These are phyloP conservation scores for Climacteris rufus DNA, from an alignment of 2,113 vertebrate genomes.

Conservation along the genomic window DNA sequence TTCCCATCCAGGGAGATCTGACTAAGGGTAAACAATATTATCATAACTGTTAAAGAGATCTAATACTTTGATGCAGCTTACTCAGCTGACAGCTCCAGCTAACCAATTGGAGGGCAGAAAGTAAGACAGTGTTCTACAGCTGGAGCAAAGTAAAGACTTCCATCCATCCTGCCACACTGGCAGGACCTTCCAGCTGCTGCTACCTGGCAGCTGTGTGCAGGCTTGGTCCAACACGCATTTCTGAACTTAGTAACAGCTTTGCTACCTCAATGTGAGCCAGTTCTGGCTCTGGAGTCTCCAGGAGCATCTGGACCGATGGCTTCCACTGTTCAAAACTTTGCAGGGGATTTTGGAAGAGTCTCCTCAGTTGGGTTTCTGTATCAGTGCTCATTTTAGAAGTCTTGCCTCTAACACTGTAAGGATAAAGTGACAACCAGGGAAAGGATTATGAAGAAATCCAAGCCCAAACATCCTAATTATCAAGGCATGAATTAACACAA, in stretches of 20 bases:
- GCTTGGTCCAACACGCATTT: background rate
- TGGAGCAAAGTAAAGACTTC: background rate
- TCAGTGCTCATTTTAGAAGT: constrained; percentile 74
- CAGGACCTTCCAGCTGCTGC: background rate
- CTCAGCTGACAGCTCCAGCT: background rate
- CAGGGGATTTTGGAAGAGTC: constrained; percentile 78
- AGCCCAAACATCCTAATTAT: background rate
- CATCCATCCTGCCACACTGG: background rate
- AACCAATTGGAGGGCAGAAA: background rate
- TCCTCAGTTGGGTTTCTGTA: constrained; percentile 69
- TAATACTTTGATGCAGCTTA: background rate
- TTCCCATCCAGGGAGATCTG: background rate
- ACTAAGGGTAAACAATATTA: background rate
- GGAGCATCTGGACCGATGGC: constrained; percentile 69
- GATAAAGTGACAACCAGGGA: background rate
- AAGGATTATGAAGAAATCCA: constrained; percentile 14
- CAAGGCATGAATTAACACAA: background rate
- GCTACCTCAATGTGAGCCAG: constrained; percentile 83
- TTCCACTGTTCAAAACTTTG: constrained; percentile 82
- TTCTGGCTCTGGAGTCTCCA: constrained; percentile 78
- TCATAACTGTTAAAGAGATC: background rate
- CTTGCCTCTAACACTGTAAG: constrained; percentile 80
- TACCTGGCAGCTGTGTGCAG: background rate
- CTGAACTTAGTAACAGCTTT: background rate
- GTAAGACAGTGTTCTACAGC: background rate